Evolutionary conservation across 2,888 invertebrate genomes (phyloP), one percentile per base, ranked within the genome.

Genomic region (Drosophila trichaetosa): DNA sequence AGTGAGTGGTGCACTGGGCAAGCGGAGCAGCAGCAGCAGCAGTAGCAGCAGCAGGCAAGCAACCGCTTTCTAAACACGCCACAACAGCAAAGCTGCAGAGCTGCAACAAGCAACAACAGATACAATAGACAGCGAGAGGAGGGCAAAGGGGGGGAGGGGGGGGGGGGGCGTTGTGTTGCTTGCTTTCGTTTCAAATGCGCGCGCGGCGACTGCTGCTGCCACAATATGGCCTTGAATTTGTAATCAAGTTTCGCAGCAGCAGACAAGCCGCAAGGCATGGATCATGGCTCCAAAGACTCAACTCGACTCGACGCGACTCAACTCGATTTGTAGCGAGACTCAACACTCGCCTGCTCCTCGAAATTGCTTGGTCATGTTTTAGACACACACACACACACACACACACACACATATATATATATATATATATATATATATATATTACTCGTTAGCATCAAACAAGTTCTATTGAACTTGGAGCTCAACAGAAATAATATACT

Each of bases 181-280:
- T 57, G 80, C 83, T 77, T 77, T 82, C 75, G 76, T 83, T 83
- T 88, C 69, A 86, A 80, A 74, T 64, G 73, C 59, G 68, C 68
- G 68, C 59, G 79, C 36, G 36, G 49, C 36, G 27, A 27, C 53
- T 4, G 18, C 75, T 79, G 74, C 73, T 90, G 87, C 87, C 87
- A 87, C 90, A 90, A 83, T 72, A 69, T 89, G 88, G 88, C 88
- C 88, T 88, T 88, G 88, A 88, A 88, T 87, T 90, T 88, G 80
- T 87, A 90, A 88, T 88, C 89, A 84, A 87, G 89, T 88, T 88
- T 89, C 79, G 76, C 83, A 79, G 75, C 83, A 79, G 75, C 83
- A 79, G 79, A 75, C 70, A 65, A 68, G 73, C 79, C 79, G 63
- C 70, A 73, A 70, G 72, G 77, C 79, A 69, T 67, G 78, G 70